Conservation (phyloP, 2,113 vertebrate species). For the Barnardius zonarius region DNA sequence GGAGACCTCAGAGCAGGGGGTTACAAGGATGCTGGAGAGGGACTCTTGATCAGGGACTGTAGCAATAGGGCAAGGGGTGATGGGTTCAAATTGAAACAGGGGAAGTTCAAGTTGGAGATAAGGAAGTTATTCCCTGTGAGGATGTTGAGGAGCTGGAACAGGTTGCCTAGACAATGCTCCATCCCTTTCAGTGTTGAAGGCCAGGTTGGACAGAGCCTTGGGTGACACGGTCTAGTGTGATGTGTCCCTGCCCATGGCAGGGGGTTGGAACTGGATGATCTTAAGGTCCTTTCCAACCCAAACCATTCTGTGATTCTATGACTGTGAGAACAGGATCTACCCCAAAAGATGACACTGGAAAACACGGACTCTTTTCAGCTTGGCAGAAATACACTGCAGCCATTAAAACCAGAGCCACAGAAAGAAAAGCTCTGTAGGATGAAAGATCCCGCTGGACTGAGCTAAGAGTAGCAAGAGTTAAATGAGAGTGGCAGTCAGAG, state of each 20-base stretch:
- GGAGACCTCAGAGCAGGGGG: not conserved
- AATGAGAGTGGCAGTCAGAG: not conserved
- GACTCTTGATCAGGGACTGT: rapidly evolving
- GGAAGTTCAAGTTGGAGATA: not conserved
- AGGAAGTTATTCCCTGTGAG: not conserved
- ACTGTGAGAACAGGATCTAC: not conserved
- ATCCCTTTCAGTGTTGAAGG: not conserved
- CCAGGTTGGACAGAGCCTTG: not conserved
- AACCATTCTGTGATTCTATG: not conserved
- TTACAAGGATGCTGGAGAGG: not conserved
- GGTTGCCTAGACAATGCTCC: not conserved
- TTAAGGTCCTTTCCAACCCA: not conserved
- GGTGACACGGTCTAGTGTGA: not conserved
- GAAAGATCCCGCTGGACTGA: not conserved
- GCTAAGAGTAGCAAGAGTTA: not conserved
- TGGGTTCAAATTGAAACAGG: not conserved
- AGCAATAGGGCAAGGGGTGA: not conserved
- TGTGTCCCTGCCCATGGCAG: not conserved
- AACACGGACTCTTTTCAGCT: not conserved
- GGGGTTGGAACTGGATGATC: not conserved
- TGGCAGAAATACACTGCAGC: not conserved
- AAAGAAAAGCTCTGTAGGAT: not conserved
- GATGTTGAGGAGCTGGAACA: not conserved
- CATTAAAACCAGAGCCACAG: not conserved
- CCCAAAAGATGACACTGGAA: not conserved